These are phyloP conservation scores for Thunnus thynnus DNA, from an alignment of 2,113 vertebrate genomes.

Conservation along the genomic window DNA sequence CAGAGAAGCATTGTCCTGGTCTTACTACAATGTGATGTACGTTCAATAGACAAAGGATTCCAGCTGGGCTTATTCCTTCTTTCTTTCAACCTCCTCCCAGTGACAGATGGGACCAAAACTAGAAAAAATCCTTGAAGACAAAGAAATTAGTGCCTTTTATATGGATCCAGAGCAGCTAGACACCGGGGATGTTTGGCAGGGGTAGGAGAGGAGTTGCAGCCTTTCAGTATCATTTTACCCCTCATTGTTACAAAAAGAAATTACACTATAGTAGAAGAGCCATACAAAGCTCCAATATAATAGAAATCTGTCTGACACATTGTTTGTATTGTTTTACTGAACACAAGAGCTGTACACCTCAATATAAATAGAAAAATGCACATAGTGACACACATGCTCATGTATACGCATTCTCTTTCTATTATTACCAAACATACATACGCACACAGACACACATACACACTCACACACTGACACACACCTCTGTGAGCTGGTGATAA, in stretches of 20 bases:
- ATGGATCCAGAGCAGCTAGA: conserved; percentile 73
- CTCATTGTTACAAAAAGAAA: conserved; percentile 72
- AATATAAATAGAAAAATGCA: conserved; percentile 71
- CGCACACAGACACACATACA: background rate
- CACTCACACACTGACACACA: conserved; percentile 61
- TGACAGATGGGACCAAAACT: conserved; percentile 84
- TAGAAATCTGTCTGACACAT: conserved; percentile 76
- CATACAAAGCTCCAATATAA: conserved; percentile 73
- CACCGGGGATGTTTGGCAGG: conserved; percentile 75
- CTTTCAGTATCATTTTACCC: conserved; percentile 75
- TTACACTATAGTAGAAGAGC: conserved; percentile 67
- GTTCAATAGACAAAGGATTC: conserved; percentile 77
- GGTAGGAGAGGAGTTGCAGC: conserved; percentile 63
- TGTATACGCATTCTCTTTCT: conserved; percentile 55
- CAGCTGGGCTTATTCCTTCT: conserved; percentile 74
- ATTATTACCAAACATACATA: conserved; percentile 69
- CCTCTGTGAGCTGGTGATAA: conserved; percentile 83
- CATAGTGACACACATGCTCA: conserved; percentile 60
- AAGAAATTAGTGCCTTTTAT: conserved; percentile 81
- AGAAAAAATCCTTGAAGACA: conserved; percentile 77
- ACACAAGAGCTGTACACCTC: conserved; percentile 70
- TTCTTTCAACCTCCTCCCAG: conserved; percentile 84
- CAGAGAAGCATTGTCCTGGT: conserved; percentile 67
- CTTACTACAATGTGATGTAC: conserved; percentile 77
- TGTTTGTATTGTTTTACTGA: conserved; percentile 81